A percentile compares a stretch with the other conserved stretches of the same genome.
Conservation (phyloP, 2,797 vertebrate species). For the Oreortyx pictus region DNA sequence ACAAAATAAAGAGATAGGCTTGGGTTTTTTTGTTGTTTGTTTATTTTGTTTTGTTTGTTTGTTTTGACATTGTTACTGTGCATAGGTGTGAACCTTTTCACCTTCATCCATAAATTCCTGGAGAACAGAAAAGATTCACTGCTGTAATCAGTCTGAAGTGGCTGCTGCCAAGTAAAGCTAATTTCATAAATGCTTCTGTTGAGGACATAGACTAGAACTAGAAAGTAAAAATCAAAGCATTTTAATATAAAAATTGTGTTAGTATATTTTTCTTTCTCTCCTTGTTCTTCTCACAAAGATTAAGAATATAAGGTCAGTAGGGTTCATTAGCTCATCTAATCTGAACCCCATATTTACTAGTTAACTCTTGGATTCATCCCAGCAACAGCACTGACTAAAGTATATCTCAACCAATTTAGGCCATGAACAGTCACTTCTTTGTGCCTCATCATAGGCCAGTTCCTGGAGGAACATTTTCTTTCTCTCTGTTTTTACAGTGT, state of each 20-base stretch:
- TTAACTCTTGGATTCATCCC: background rate
- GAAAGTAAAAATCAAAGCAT: background rate
- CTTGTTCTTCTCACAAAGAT: background rate
- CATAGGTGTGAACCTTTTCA: background rate
- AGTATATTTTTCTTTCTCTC: background rate
- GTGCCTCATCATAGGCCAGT: background rate
- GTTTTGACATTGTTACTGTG: background rate
- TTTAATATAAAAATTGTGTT: background rate
- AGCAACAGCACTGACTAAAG: background rate
- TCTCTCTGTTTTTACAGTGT: background rate
- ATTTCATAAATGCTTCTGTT: slow-evolving; percentile 4
- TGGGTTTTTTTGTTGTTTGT: no score
- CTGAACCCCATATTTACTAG: background rate
- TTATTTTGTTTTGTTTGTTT: background rate
- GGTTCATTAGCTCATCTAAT: background rate
- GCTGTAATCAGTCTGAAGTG: background rate
- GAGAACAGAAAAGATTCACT: background rate
- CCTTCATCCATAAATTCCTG: background rate
- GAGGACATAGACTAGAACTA: background rate
- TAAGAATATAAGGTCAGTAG: background rate
- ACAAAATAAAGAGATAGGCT: background rate
- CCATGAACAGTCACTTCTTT: background rate
- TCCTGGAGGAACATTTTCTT: background rate
- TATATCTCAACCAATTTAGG: background rate
- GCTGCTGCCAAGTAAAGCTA: background rate